phyloP scores from a whole-genome alignment of 2,888 invertebrate species.

The Drosophila suboccidentalis region DNA sequence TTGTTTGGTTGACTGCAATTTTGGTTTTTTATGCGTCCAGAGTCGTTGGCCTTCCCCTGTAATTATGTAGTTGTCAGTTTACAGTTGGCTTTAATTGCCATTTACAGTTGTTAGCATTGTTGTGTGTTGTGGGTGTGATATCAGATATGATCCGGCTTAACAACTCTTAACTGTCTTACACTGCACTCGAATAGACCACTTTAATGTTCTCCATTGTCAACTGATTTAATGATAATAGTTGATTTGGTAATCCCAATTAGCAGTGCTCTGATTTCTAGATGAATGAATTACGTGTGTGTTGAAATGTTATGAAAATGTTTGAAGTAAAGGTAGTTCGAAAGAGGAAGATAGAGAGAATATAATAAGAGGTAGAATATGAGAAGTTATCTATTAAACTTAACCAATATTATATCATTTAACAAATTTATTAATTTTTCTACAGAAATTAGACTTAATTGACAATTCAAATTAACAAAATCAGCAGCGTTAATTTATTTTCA shows the following conservation, averaged over 20 bases:
- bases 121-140: constrained; percentile 48
- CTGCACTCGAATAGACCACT: constrained; percentile 1
- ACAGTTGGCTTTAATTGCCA: constrained; percentile 58
- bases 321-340: neutral
- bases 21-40: constrained; percentile 23
- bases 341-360: neutral
- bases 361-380: too few species aligned
- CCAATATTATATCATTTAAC: too few species aligned
- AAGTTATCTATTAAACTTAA: too few species aligned
- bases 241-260: constrained; percentile 31
- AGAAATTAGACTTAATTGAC: too few species aligned
- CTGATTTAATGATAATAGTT: constrained; percentile 32
- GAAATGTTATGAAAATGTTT: neutral
- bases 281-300: constrained; percentile 17
- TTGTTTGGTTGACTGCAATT: constrained; percentile 7
- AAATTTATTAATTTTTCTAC: too few species aligned
- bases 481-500: neutral
- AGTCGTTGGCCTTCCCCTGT: constrained; percentile 52
- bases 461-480: too few species aligned
- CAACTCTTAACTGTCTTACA: constrained; percentile 8
- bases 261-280: neutral
- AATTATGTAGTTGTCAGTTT: constrained; percentile 57
- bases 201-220: constrained; percentile 32
- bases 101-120: constrained; percentile 41
- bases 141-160: constrained; percentile 16